Evolutionary conservation across 2,888 invertebrate genomes (phyloP), one percentile per base, ranked within the genome.

Genomic region (Copidosoma aretas): DNA sequence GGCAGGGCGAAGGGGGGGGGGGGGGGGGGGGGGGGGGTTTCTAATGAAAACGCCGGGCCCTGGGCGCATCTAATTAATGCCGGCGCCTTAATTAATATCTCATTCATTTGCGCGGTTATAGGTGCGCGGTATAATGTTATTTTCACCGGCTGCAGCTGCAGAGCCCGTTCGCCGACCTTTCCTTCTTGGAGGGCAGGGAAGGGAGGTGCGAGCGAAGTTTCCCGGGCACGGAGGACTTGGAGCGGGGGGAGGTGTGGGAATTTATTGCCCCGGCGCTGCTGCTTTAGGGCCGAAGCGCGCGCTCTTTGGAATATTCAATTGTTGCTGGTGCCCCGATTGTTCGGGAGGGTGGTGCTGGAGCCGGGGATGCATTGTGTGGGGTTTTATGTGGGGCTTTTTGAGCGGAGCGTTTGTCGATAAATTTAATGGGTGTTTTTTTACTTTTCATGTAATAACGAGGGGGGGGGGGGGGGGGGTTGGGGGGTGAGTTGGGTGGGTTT

Each of bases 61-160:
- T 21, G 41, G n/a, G 53, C 60, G 70, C 68, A 68, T 71, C 66
- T 71, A 71, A 71, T 71, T 71, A 71, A 68, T 71, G 25, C 46
- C 25, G 57, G 3, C 32, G 66, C 71, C 64, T 71, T 68, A 71
- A 71, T 71, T 71, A 71, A 68, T 71, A 68, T 66, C 63, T 68
- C 66, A 52, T 68, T 68, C 68, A 60, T 71, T 66, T 64, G 58
- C 58, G 58, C 51, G 52, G 56, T 70, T 70, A 70, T 62, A 39
- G 52, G 43, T 32, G 32, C 32, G 32, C 63, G 46, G 60, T 57
- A 60, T 60, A 41, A 46, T 60, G 58, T 60, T 60, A 52, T 61
- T 57, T 52, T 12, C 32, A 32, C 32, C 32, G 8, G 32, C 32
- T 32, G 32, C 32, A 32, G 4, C n/a, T n/a, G n/a, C 32, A 8